A percentile compares a stretch with the other conserved stretches of the same genome.
These are phyloP conservation scores for Sycophila texana DNA, from an alignment of 2,888 invertebrate species.

Conservation along the genomic window DNA sequence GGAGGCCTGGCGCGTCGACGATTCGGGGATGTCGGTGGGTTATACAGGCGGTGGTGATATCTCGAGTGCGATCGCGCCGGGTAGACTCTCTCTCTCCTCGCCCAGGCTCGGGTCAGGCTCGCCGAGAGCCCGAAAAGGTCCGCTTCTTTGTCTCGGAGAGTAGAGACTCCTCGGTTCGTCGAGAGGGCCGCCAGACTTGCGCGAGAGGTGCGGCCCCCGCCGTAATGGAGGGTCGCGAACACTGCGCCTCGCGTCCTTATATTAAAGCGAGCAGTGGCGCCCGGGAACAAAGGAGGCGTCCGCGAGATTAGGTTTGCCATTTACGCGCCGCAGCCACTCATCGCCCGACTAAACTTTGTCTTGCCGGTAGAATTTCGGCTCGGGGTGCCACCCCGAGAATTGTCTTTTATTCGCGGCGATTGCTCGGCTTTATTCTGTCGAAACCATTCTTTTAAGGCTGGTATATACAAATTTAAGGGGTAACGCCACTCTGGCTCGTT, in stretches of 20 bases:
- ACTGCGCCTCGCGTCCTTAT: slow-evolving; percentile 18
- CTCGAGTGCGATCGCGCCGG: slow-evolving; percentile 19
- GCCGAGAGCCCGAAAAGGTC: background rate
- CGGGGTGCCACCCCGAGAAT: too few species aligned
- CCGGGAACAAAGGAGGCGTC: slow-evolving; percentile 41
- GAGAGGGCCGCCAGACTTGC: too few species aligned
- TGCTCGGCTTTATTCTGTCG: too few species aligned
- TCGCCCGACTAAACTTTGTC: background rate
- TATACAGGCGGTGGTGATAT: slow-evolving; percentile 11
- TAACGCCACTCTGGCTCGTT: too few species aligned
- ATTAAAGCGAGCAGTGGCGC: slow-evolving; percentile 34
- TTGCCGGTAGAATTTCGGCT: background rate
- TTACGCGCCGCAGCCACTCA: background rate
- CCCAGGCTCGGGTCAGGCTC: too few species aligned
- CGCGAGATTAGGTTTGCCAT: slow-evolving; percentile 35
- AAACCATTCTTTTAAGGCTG: too few species aligned
- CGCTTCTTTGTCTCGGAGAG: background rate
- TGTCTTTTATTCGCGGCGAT: too few species aligned
- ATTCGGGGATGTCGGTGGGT: slow-evolving; percentile 32
- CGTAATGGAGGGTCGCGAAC: slow-evolving; percentile 31
- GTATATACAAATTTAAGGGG: too few species aligned
- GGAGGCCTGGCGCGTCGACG: slow-evolving; percentile 12
- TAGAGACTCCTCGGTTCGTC: background rate
- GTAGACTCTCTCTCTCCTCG: slow-evolving; percentile 3
- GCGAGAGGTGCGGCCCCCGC: background rate